These are phyloP conservation scores for Drosophila trichaetosa DNA, from an alignment of 2,888 invertebrate species.

Conservation along the genomic window DNA sequence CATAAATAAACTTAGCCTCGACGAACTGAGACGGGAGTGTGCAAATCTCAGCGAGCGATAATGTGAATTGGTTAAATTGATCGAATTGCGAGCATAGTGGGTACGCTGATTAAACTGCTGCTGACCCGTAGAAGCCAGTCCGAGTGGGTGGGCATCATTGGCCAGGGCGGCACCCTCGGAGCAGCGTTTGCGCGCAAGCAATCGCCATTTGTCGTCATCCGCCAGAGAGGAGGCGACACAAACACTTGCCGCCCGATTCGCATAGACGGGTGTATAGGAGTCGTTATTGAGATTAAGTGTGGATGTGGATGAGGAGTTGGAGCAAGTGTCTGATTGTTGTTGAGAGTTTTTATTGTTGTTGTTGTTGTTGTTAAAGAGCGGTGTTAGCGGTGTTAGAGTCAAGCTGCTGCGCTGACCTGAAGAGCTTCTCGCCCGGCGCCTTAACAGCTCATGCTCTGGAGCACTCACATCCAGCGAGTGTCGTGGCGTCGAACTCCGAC, in stretches of 20 bases:
- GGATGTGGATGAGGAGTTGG: constrained; percentile 46
- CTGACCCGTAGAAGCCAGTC: constrained; percentile 29
- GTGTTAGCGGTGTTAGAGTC: constrained; percentile 82
- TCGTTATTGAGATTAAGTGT: constrained; percentile 59
- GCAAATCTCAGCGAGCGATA: constrained; percentile 84
- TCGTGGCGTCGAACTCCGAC: constrained; percentile 81
- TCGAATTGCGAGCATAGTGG: constrained; percentile 83
- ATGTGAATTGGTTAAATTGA: constrained; percentile 83
- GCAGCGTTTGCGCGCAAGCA: constrained; percentile 83
- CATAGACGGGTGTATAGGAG: constrained; percentile 84
- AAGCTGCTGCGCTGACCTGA: constrained; percentile 83
- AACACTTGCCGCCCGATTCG: constrained; percentile 82
- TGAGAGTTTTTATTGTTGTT: constrained; percentile 7
- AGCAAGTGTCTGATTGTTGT: constrained; percentile 55
- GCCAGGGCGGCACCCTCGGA: constrained; percentile 76
- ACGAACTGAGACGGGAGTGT: constrained; percentile 83
- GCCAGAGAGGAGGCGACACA: constrained; percentile 74
- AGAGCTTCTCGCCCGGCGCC: constrained; percentile 72
- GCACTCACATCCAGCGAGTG: constrained; percentile 73
- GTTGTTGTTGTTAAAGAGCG: constrained; percentile 72
- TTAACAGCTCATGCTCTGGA: constrained; percentile 66
- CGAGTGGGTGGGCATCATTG: constrained; percentile 11
- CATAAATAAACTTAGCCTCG: constrained; percentile 83
- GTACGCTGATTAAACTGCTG: constrained; percentile 78
- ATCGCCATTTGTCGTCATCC: constrained; percentile 85